These are phyloP conservation scores for Orchesella flavescens DNA, from an alignment of 2,888 invertebrate genomes.

Conservation along the genomic window DNA sequence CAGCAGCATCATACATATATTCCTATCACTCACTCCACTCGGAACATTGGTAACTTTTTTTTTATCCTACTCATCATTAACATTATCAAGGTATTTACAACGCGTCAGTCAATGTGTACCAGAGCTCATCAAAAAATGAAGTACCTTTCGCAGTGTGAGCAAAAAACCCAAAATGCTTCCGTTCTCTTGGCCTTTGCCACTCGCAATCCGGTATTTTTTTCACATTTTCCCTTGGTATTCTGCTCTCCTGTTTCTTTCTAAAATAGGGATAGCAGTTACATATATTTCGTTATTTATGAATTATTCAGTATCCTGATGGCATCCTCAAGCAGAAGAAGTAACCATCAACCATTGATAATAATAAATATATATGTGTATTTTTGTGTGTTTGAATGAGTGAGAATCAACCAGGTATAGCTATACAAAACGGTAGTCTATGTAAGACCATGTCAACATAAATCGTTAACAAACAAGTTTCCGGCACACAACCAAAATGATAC, in stretches of 20 bases:
- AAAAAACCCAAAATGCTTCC: conserved; percentile 62
- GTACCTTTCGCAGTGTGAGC: conserved; percentile 13
- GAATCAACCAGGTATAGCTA: background rate
- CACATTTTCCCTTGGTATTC: conserved; percentile 18
- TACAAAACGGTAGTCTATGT: background rate
- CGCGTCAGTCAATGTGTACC: conserved; percentile 34
- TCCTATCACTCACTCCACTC: too few relatives aligned
- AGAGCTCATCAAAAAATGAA: background rate
- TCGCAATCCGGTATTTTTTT: conserved; percentile 1
- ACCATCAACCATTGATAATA: conserved; percentile 7
- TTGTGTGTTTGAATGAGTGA: background rate
- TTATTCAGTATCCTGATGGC: conserved; percentile 51
- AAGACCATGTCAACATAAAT: conserved; percentile 50
- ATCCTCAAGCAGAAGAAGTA: conserved; percentile 18
- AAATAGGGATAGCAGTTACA: conserved; percentile 51
- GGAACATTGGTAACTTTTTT: background rate
- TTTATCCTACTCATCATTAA: background rate
- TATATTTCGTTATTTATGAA: conserved; percentile 32
- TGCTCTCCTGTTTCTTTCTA: background rate
- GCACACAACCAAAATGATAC: conserved; percentile 48
- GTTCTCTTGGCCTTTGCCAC: conserved; percentile 61
- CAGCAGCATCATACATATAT: too few relatives aligned
- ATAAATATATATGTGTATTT: background rate
- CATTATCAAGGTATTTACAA: conserved; percentile 41
- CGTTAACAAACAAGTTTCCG: conserved; percentile 61